phyloP scores from a whole-genome alignment of 2,113 vertebrate genomes.

The Regulus satrapa region DNA sequence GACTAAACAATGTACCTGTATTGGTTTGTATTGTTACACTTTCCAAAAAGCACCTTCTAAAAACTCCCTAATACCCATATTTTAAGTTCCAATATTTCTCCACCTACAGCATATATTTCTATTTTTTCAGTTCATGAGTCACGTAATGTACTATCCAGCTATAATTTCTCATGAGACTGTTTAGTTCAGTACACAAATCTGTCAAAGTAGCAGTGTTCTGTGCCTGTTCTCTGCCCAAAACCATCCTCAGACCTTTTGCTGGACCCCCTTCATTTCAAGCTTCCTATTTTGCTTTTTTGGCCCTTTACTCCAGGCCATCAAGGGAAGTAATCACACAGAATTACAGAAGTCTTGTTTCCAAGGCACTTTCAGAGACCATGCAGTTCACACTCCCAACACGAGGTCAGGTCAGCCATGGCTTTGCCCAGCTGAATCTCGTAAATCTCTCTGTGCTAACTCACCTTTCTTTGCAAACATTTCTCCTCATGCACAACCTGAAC shows the following conservation, averaged over 20 bases:
- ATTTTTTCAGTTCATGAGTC: slow-evolving; percentile 8
- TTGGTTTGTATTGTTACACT: background rate
- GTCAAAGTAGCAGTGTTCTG: background rate
- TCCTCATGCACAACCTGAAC: background rate
- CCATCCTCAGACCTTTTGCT: background rate
- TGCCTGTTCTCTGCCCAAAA: background rate
- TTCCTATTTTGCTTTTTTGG: background rate
- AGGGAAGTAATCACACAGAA: background rate
- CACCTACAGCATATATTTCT: background rate
- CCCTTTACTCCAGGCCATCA: background rate
- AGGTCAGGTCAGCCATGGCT: background rate
- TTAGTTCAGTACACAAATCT: background rate
- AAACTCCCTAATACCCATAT: background rate
- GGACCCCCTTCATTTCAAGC: background rate
- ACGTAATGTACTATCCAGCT: background rate
- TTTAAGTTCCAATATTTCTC: background rate
- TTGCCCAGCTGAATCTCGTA: background rate
- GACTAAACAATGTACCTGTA: background rate
- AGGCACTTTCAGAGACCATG: background rate
- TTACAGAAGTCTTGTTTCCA: background rate
- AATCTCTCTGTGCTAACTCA: background rate
- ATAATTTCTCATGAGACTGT: background rate
- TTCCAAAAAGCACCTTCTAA: background rate
- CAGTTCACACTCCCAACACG: rapidly evolving
- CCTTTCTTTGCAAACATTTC: background rate